These are phyloP conservation scores for Cuniculus paca DNA, from an alignment of 2,797 vertebrate species.

Conservation along the genomic window DNA sequence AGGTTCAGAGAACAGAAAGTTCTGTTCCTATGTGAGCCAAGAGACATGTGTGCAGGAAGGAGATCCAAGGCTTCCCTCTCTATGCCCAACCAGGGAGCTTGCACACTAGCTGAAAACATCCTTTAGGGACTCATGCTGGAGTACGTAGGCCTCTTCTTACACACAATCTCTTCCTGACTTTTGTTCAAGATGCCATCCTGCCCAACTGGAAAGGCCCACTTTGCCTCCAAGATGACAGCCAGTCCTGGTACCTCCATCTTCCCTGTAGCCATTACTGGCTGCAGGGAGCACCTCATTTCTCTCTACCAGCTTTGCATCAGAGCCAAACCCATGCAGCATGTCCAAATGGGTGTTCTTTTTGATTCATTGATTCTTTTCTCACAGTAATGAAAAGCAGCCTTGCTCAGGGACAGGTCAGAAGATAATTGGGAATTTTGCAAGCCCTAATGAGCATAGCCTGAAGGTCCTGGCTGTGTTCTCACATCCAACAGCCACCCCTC, in stretches of 20 bases:
- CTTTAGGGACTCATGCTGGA: not conserved
- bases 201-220: not conserved
- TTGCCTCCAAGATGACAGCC: rapidly evolving
- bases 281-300: not conserved
- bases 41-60: not conserved
- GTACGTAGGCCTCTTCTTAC: not conserved
- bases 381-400: conserved; percentile 18
- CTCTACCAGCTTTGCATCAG: not conserved
- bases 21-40: not conserved
- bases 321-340: not conserved
- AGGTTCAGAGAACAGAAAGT: not conserved
- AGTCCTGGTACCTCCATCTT: not conserved
- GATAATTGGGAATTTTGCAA: conserved; percentile 55
- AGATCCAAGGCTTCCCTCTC: not conserved
- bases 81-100: not conserved
- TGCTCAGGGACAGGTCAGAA: conserved; percentile 38
- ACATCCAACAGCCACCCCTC: not conserved
- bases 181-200: not conserved
- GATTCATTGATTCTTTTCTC: conserved; percentile 1
- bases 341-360: conserved; percentile 13
- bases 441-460: conserved; percentile 65
- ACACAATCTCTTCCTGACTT: not conserved
- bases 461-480: conserved; percentile 60
- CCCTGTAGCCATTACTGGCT: not conserved
- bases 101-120: not conserved